phyloP scores from a whole-genome alignment of 2,797 vertebrate species.

The Rhynchotus rufescens region DNA sequence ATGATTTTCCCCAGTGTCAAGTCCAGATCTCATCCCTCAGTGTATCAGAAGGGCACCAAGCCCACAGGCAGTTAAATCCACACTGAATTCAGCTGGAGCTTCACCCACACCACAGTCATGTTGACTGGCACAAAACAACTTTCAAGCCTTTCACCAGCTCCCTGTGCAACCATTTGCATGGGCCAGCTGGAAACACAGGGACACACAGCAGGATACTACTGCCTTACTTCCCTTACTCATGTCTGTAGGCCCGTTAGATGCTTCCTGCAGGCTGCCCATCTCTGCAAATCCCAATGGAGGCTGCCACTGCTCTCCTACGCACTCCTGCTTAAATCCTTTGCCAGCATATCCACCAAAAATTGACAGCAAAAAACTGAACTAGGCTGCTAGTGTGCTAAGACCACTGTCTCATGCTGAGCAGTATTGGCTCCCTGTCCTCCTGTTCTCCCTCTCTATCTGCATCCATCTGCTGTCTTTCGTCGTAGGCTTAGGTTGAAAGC shows the following conservation, averaged over 20 bases:
- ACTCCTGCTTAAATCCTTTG: conserved; percentile 65
- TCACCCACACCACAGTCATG: background rate
- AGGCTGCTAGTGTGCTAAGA: conserved; percentile 72
- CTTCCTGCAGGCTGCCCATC: background rate
- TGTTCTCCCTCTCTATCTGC: conserved; percentile 6
- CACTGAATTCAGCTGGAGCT: background rate
- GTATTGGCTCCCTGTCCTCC: conserved; percentile 53
- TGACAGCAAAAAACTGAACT: conserved; percentile 38
- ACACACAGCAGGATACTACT: too few relatives aligned
- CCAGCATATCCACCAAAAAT: background rate
- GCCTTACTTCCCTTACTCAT: too few relatives aligned
- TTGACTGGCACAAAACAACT: background rate
- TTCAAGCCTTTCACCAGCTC: background rate
- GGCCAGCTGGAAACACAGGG: background rate
- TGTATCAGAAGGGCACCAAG: background rate
- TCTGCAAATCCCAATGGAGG: background rate
- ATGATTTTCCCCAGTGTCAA: background rate
- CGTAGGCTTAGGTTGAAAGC: background rate
- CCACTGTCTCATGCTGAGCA: conserved; percentile 70
- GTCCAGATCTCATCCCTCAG: background rate
- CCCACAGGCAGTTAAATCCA: background rate
- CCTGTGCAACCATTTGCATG: background rate
- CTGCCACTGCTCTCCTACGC: background rate
- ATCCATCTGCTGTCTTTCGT: conserved; percentile 67
- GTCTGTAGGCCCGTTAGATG: too few relatives aligned